Evolutionary conservation across 1,140 invertebrate genomes (phyloP).

Genomic region (Brachystomella parvula): DNA sequence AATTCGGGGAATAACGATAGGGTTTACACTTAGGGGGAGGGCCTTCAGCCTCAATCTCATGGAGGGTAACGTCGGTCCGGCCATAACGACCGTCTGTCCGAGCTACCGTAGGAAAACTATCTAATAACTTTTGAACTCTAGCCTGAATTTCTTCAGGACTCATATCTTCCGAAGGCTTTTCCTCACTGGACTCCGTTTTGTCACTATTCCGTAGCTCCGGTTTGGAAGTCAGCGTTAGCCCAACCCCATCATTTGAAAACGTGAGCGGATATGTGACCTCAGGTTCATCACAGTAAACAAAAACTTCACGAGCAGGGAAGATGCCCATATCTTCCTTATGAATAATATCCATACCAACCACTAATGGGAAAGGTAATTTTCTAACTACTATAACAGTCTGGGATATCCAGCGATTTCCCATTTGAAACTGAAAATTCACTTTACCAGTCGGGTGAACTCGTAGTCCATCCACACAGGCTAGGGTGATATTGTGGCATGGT

Average conservation of each 20-base stretch:
- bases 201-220: neutral
- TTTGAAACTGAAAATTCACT: neutral
- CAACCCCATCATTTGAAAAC: neutral
- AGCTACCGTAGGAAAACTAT: slow-evolving; percentile 9
- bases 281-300: neutral
- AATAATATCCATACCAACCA: slow-evolving; percentile 16
- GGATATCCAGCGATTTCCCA: neutral
- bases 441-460: neutral
- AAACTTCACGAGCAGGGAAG: neutral
- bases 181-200: neutral
- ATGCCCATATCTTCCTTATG: neutral
- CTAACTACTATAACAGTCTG: slow-evolving; percentile 9
- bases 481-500: neutral
- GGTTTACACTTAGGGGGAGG: neutral
- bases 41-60: slow-evolving; percentile 17
- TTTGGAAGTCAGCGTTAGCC: too few relatives aligned
- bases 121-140: slow-evolving; percentile 13
- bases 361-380: neutral
- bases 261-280: neutral
- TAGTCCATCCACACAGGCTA: neutral
- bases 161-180: neutral
- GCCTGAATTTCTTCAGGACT: neutral
- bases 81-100: slow-evolving; percentile 4
- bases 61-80: slow-evolving; percentile 1
- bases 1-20: slow-evolving; percentile 3